These are phyloP conservation scores for Rhombomys opimus DNA, from an alignment of 2,113 vertebrate genomes.

Conservation along the genomic window DNA sequence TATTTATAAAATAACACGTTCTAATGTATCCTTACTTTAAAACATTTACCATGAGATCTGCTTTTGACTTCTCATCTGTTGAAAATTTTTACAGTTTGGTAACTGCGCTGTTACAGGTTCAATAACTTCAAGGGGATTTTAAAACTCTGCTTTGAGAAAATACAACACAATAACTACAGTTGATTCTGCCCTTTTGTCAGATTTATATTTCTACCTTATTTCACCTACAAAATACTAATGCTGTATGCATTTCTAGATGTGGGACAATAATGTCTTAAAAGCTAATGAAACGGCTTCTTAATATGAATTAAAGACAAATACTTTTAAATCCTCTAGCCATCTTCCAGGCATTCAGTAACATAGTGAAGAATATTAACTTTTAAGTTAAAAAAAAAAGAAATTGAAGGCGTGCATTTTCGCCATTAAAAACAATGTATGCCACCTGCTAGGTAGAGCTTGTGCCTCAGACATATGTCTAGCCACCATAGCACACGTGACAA, in stretches of 20 bases:
- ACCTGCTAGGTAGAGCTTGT: background rate
- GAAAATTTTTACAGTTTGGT: constrained; percentile 39
- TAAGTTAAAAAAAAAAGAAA: background rate
- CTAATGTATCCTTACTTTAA: background rate
- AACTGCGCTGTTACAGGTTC: background rate
- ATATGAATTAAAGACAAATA: constrained; percentile 41
- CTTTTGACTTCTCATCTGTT: constrained; percentile 11
- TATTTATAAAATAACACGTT: constrained; percentile 27
- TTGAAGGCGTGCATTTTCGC: constrained; percentile 5
- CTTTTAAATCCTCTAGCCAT: background rate
- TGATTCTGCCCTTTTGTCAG: background rate
- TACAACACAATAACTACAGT: background rate
- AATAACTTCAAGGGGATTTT: background rate
- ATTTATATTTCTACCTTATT: background rate
- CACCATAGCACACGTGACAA: background rate
- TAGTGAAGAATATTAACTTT: constrained; percentile 14
- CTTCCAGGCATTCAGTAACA: constrained; percentile 1
- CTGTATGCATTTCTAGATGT: background rate
- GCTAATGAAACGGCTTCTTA: constrained; percentile 41
- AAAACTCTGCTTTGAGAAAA: constrained; percentile 52
- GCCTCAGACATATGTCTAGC: background rate
- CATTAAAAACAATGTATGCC: background rate
- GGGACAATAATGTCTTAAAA: background rate
- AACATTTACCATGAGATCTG: background rate
- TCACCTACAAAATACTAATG: constrained; percentile 57